These are phyloP conservation scores for Hydropsyche tenuis DNA, from an alignment of 1,140 invertebrate species.

Conservation along the genomic window DNA sequence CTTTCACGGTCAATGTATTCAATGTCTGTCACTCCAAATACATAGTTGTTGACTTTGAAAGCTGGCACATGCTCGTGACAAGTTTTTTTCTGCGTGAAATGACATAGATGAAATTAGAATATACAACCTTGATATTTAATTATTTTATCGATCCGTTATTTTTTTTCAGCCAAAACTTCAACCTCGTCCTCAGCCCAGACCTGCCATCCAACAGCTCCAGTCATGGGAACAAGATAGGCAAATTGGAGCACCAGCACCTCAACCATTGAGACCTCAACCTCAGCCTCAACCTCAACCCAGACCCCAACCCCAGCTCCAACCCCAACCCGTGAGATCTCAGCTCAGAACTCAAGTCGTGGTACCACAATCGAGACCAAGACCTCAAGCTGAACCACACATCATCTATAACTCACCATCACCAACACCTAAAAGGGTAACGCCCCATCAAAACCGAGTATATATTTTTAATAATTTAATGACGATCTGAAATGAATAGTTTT, in stretches of 20 bases:
- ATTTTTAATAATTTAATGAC: too few relatives aligned
- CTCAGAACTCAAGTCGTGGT: slow-evolving; percentile 28
- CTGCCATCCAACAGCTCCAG: slow-evolving; percentile 21
- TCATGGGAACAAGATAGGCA: slow-evolving; percentile 23
- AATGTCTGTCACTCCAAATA: not conserved
- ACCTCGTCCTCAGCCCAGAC: slow-evolving; percentile 42
- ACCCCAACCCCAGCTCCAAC: slow-evolving; percentile 44
- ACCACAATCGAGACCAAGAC: slow-evolving; percentile 15
- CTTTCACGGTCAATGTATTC: not conserved
- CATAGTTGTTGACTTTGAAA: slow-evolving; percentile 20
- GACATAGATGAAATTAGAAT: not conserved
- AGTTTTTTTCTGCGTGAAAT: not conserved
- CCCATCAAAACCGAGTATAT: not conserved
- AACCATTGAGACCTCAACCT: slow-evolving; percentile 51
- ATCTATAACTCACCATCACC: slow-evolving; percentile 35
- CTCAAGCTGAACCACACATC: slow-evolving; percentile 30
- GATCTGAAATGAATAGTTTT: too few relatives aligned
- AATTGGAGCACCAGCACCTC: slow-evolving; percentile 42
- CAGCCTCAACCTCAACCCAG: slow-evolving; percentile 49
- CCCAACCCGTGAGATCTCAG: slow-evolving; percentile 38
- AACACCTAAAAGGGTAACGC: slow-evolving; percentile 38
- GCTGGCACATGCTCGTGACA: not conserved
- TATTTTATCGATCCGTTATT: not conserved
- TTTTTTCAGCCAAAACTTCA: not conserved
- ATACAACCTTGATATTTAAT: not conserved